Base-by-base conservation (phyloP, 1,140 invertebrate species). In the Diachasma alloeum region DNA sequence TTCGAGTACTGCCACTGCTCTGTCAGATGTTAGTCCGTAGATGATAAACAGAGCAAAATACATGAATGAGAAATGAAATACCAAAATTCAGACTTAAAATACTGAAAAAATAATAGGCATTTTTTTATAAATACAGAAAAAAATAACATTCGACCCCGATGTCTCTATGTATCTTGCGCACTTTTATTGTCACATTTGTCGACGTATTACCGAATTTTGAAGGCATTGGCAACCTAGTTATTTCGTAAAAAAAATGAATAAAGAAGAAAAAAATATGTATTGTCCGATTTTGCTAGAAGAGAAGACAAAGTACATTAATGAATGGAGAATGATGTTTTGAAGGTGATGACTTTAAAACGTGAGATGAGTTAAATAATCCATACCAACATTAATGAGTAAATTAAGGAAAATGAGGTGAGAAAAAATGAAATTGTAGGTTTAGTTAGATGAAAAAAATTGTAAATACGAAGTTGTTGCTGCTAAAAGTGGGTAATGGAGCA, bases 221-320 rank as follows among this genome's bases (percentile, higher is more conserved):
- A 88, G 83, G 83, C 84, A 88, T 88, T 84, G 86, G 84, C 86
- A 87, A 88, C 81, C 81, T 73, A 63, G 72, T 59, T 67, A 72
- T 76, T 74, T 44, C 71, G 73, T 37, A 68, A 69, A 26, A 77
- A 72, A 69, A 69, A 67, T 56, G n/a, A 75, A 72, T 19, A 59
- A 56, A 73, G 15, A 26, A 72, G 37, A 72, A 44, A 17, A 42
- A 69, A 36, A 44, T 46, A 42, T n/a, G n/a, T 69, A 31, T 31
- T 31, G 63, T 56, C 44, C 59, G 70, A 46, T 19, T 24, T 48
- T 72, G 19, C 17, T 42, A 70, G 37, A 44, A 77, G 22, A 69
- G 37, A 44, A 77, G 22, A 69, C 56, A 46, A 44, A 10, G 42
- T 13, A 77, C 19, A 56, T 59, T 26, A 44, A 68, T 42, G 48